These are phyloP conservation scores for Myxocyprinus asiaticus DNA, from an alignment of 2,113 vertebrate genomes.

Conservation along the genomic window DNA sequence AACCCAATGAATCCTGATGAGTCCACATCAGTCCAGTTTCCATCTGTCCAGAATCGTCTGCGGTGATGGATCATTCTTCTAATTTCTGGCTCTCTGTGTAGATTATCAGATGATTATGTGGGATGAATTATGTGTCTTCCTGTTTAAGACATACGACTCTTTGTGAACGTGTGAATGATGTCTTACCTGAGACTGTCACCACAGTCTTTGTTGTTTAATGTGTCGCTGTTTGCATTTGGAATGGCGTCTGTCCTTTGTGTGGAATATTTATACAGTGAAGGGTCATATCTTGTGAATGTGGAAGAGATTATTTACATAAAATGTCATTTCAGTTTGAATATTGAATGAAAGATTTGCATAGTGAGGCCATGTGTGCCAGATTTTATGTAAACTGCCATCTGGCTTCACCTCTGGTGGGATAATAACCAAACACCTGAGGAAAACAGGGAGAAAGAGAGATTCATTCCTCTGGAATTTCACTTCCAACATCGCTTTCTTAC, in stretches of 20 bases:
- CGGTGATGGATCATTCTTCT: too few relatives aligned
- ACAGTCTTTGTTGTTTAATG: background rate
- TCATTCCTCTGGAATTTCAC: too few relatives aligned
- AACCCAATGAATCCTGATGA: too few relatives aligned
- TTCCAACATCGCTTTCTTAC: background rate
- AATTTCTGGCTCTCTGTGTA: too few relatives aligned
- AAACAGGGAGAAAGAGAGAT: too few relatives aligned
- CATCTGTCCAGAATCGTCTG: too few relatives aligned
- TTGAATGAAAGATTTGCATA: background rate
- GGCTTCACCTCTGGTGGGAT: background rate
- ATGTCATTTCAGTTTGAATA: conserved; percentile 21
- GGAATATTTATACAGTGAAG: conserved; percentile 6
- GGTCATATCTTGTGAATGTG: conserved; percentile 35
- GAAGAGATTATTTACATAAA: conserved; percentile 37
- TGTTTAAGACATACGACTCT: background rate
- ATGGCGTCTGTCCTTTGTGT: background rate
- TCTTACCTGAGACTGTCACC: background rate
- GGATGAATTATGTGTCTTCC: too few relatives aligned
- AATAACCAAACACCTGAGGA: background rate
- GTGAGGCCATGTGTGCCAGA: background rate
- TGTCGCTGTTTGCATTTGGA: background rate
- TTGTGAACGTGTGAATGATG: background rate
- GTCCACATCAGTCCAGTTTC: too few relatives aligned
- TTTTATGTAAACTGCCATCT: conserved; percentile 3
- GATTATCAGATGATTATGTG: too few relatives aligned